Percentiles rank a stretch among this genome's conserved stretches.
phyloP scores from a whole-genome alignment of 2,797 vertebrate species.

The Hemitrygon akajei region DNA sequence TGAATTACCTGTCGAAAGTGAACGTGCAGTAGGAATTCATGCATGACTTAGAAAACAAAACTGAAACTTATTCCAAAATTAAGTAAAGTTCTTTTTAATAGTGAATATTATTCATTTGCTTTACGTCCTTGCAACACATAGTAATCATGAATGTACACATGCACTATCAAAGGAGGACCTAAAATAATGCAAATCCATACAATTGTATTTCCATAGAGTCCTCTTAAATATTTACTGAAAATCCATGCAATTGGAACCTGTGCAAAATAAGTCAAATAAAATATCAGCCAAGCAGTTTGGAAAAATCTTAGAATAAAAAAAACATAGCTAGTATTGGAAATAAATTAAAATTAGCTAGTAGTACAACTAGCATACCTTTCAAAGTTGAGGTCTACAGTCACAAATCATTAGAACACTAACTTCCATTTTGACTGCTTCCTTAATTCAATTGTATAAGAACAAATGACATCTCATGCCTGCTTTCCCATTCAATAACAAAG shows the following conservation, averaged over 20 bases:
- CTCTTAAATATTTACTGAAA: constrained; percentile 17
- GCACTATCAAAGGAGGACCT: constrained; percentile 44
- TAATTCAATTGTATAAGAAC: not conserved
- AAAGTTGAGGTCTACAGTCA: not conserved
- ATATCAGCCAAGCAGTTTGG: not conserved
- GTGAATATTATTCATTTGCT: not conserved
- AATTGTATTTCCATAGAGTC: constrained; percentile 44
- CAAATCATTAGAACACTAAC: not conserved
- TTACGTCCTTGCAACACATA: constrained; percentile 27
- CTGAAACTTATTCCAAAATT: not conserved
- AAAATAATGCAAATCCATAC: constrained; percentile 49
- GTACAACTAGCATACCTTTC: not conserved
- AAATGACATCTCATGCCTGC: not conserved
- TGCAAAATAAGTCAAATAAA: not conserved
- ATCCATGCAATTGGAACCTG: constrained; percentile 28
- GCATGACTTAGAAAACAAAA: not conserved
- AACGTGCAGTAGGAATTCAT: not conserved
- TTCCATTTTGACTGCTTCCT: not conserved
- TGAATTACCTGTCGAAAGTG: not conserved
- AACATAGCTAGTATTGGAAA: not conserved
- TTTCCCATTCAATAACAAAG: too few species aligned
- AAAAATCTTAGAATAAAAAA: not conserved
- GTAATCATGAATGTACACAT: constrained; percentile 49
- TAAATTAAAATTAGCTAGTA: not conserved
- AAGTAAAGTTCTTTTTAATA: not conserved